These are phyloP conservation scores for crab-eating macaque (Macaca fascicularis) DNA, from an alignment of 2,113 vertebrate species.

Conservation along the genomic window T2T-MFA8v1.1 NC_088395.1:147459001-147459500, in stretches of 20 bases:
- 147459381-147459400: background rate
- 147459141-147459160: conserved; percentile 4
- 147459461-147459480: background rate
- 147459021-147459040: background rate
- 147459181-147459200: conserved; percentile 32
- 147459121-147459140: conserved; percentile 36
- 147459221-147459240: background rate
- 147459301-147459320: conserved; percentile 24
- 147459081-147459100: background rate
- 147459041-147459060: background rate
- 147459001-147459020: too few relatives aligned
- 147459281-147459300: conserved; percentile 15
- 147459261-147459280: conserved; percentile 31
- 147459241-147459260: background rate
- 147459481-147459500: background rate
- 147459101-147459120: background rate
- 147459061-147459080: background rate
- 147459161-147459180: background rate
- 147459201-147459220: conserved; percentile 49
- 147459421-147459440: background rate
- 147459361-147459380: background rate
- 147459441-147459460: conserved; percentile 20
- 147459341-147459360: background rate
- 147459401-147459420: background rate
- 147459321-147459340: conserved; percentile 5